Base-by-base conservation (phyloP, 2,113 vertebrate species). In the Caracal caracal region DNA sequence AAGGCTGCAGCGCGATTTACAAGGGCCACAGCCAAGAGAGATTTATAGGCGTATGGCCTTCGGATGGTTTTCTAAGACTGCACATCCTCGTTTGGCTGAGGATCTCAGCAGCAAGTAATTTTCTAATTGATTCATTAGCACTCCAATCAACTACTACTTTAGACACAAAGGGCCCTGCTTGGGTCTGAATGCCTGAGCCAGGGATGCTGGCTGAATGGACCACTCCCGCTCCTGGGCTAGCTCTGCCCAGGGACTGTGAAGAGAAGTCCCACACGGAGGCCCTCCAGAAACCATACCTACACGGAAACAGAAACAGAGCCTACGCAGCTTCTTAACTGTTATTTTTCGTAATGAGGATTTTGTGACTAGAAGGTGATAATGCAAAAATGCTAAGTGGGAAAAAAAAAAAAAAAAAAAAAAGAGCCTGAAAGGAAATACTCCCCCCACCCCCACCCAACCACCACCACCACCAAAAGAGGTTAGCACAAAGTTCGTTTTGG, bases 91-190 rank as follows among this genome's bases (percentile, higher is more conserved):
- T 94, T 96, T 97, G 97, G 96, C 96, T 85, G 79, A 81, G 83
- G 43, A 86, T 83, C 90, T 95, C 91, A 75, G 95, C 90, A 94
- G 93, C 97, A 88, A 98, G 96, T 96, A 94, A 94, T 97, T 97
- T 98, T 95, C 96, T 97, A 98, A 97, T 97, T 98, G 97, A 97
- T 96, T 98, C 96, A 98, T 98, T 97, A 98, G 96, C 94, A 95
- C 96, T 98, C 95, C 88, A 95, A 96, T 96, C 97, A 97, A 93
- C 88, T 71, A 92, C 81, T 88, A 93, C 88, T 95, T 94, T 92
- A 63, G 65, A 90, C 71, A 97, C 90, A 93, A 97, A 97, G 84
- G 90, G 84, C 93, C 56, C 47, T 61, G 47, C 80, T 75, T 0
- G 0, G 20, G 47, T 95, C 94, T 98, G 92, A 95, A 95, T 33